phyloP scores from a whole-genome alignment of 1,140 invertebrate genomes.

The Brachionus rotundiformis region DNA sequence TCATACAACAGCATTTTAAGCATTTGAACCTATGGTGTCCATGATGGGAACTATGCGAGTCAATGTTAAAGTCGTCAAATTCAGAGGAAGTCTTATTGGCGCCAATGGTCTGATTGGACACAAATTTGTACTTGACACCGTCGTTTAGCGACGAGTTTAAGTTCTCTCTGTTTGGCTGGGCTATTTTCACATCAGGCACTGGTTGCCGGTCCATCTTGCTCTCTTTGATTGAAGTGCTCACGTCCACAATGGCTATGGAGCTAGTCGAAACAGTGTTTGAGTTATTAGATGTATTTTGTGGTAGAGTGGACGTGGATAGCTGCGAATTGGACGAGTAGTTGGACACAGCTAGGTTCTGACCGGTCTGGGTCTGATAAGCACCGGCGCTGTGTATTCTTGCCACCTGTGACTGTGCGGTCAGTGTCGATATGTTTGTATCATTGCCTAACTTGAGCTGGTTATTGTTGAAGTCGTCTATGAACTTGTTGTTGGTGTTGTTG shows the following conservation, averaged over 20 bases:
- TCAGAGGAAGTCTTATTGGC: neutral
- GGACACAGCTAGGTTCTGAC: neutral
- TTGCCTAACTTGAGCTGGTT: conserved; percentile 16
- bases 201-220: neutral
- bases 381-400: conserved; percentile 28
- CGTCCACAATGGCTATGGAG: conserved; percentile 29
- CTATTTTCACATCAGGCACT: neutral
- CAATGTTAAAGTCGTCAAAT: conserved; percentile 22
- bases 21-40: neutral
- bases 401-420: neutral
- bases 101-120: conserved; percentile 36
- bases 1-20: conserved; percentile 30
- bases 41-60: neutral
- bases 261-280: conserved; percentile 29
- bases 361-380: neutral
- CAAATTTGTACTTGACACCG: conserved; percentile 47
- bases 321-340: neutral
- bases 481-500: conserved; percentile 34
- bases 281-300: conserved; percentile 20
- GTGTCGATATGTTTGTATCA: conserved; percentile 19
- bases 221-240: conserved; percentile 1
- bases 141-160: neutral
- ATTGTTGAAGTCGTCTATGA: conserved; percentile 21
- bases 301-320: neutral
- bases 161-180: neutral